A percentile compares a stretch with the other conserved stretches of the same genome.
Evolutionary conservation across 2,113 vertebrate species (phyloP).

Genomic region (Semicossyphus pulcher): DNA sequence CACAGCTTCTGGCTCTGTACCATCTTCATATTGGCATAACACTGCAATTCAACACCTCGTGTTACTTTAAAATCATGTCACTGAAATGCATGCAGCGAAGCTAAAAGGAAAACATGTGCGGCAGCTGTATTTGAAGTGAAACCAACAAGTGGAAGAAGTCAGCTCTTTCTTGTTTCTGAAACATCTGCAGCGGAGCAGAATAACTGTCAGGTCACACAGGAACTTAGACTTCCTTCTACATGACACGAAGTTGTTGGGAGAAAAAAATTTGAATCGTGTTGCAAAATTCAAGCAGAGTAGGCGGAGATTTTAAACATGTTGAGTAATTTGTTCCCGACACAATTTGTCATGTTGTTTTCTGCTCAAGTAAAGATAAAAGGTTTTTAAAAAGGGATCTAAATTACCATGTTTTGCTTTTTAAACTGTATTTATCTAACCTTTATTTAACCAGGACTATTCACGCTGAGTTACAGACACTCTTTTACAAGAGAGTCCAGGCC

Average conservation of each 20-base stretch:
- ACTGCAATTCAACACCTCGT: conserved; percentile 47
- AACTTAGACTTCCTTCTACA: conserved; percentile 32
- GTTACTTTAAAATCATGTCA: too few relatives aligned
- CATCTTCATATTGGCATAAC: conserved; percentile 11
- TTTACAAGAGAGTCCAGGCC: too few relatives aligned
- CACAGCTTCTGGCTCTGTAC: fast-evolving
- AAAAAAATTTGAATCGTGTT: too few relatives aligned
- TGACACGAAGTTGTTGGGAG: conserved; percentile 7
- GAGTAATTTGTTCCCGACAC: conserved; percentile 36
- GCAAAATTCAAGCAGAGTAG: conserved; percentile 20
- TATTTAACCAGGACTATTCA: background rate
- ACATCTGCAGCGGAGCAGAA: background rate
- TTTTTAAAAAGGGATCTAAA: background rate
- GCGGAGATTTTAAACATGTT: conserved; percentile 28
- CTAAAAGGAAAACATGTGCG: background rate
- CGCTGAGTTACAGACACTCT: background rate
- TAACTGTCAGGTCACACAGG: conserved; percentile 20
- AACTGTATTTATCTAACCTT: too few relatives aligned
- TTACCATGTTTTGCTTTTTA: too few relatives aligned
- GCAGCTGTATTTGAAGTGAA: background rate
- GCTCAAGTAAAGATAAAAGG: background rate
- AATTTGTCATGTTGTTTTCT: conserved; percentile 20
- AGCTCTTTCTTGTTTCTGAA: background rate
- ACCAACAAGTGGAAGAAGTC: background rate
- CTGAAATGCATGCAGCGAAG: background rate